A percentile compares a stretch with the other conserved stretches of the same genome.
phyloP scores from a whole-genome alignment of 2,797 vertebrate species.

The Melanotaenia trifasciata region DNA sequence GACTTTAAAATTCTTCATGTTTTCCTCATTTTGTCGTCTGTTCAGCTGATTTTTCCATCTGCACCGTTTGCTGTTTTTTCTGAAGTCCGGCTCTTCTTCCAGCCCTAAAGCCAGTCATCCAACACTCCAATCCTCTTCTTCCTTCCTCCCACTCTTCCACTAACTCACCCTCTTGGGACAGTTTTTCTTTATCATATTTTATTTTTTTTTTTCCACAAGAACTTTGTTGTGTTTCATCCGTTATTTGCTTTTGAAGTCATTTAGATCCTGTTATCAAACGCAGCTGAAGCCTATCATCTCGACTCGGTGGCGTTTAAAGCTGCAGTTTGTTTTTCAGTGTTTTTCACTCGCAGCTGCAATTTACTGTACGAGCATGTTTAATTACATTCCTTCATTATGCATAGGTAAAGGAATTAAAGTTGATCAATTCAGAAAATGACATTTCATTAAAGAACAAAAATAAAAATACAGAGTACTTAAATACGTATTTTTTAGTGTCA shows the following conservation, averaged over 20 bases:
- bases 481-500: no score
- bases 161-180: neutral
- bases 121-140: neutral
- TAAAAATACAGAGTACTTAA: no score
- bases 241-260: slow-evolving; percentile 22
- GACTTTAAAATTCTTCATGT: neutral
- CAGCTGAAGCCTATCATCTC: neutral
- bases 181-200: neutral
- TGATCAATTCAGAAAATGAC: slow-evolving; percentile 11
- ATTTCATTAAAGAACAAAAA: neutral
- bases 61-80: neutral
- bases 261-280: slow-evolving; percentile 10
- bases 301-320: no score
- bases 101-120: slow-evolving; percentile 7
- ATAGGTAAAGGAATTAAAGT: slow-evolving; percentile 32
- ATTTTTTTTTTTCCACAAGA: neutral
- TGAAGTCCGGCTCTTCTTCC: slow-evolving; percentile 5
- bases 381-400: slow-evolving; percentile 45
- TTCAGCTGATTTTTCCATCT: neutral
- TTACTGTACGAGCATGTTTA: slow-evolving; percentile 57
- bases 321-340: slow-evolving; percentile 7
- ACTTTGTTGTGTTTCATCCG: neutral
- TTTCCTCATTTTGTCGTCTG: neutral
- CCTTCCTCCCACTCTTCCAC: neutral
- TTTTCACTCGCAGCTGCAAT: slow-evolving; percentile 16